Conservation (phyloP, 2,113 vertebrate genomes). For the Nothocercus nigrocapillus region DNA sequence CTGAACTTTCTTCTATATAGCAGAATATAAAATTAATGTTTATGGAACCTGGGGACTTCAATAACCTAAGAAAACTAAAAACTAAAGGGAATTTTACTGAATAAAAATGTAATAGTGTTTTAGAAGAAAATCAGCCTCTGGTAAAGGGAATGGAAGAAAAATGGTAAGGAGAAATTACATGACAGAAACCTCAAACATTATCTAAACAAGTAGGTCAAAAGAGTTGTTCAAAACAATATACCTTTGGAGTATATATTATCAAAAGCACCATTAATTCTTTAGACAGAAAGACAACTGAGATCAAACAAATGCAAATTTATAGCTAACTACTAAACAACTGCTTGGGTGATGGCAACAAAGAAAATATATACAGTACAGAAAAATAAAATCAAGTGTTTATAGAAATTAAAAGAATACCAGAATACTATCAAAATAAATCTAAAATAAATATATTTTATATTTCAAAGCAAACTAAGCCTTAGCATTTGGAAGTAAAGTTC, state of each 20-base stretch:
- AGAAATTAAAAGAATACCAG: neutral
- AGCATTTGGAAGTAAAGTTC: neutral
- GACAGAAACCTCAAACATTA: constrained; percentile 59
- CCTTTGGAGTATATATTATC: constrained; percentile 59
- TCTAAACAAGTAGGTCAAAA: constrained; percentile 60
- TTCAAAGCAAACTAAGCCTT: neutral
- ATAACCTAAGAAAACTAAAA: constrained; percentile 62
- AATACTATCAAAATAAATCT: neutral
- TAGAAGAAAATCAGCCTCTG: constrained; percentile 52
- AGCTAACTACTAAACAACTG: constrained; percentile 38
- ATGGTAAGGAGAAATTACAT: constrained; percentile 56
- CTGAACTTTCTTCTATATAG: constrained; percentile 49
- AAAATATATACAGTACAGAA: constrained; percentile 30
- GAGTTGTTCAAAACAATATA: constrained; percentile 57
- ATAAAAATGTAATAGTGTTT: constrained; percentile 24
- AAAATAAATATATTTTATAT: neutral
- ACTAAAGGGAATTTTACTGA: constrained; percentile 56
- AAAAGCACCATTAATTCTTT: constrained; percentile 59
- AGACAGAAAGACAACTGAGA: constrained; percentile 41
- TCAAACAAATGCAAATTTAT: constrained; percentile 66
- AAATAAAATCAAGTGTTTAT: constrained; percentile 6
- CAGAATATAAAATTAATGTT: constrained; percentile 70
- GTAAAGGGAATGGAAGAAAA: constrained; percentile 57
- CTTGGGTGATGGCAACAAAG: constrained; percentile 36
- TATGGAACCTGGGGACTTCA: constrained; percentile 56